A percentile compares a stretch with the other conserved stretches of the same genome.
Conservation (phyloP, 2,113 vertebrate species). For the Cyprinus carpio region DNA sequence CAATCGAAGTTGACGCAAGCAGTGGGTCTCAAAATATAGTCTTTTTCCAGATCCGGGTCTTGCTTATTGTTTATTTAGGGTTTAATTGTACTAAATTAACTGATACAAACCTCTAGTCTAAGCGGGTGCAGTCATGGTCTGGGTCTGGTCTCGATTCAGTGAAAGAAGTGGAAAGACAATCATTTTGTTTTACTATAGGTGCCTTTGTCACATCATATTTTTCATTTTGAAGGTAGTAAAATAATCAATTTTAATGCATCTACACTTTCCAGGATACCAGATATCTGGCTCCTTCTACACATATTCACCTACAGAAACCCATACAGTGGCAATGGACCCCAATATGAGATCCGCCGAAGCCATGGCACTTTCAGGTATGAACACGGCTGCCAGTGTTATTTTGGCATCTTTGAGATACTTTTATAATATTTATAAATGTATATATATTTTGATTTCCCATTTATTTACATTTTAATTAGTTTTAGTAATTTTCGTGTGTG, state of each 20-base stretch:
- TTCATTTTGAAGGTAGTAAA: not conserved
- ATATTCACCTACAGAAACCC: slow-evolving; percentile 89
- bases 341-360: slow-evolving; percentile 86
- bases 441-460: not conserved
- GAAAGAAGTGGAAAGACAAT: not conserved
- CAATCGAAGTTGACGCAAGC: not conserved
- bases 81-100: not conserved
- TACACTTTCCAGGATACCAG: slow-evolving; percentile 84
- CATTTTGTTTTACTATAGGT: not conserved
- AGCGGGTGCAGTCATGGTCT: not conserved
- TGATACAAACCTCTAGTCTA: not conserved
- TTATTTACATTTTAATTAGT: too few species aligned
- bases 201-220: not conserved
- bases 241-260: not conserved
- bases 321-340: slow-evolving; percentile 86
- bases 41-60: not conserved
- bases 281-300: slow-evolving; percentile 95
- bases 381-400: not conserved
- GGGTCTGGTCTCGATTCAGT: not conserved
- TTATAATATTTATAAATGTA: not conserved
- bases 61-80: not conserved
- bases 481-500: too few species aligned
- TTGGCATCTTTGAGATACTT: too few species aligned
- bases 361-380: slow-evolving; percentile 83
- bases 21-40: not conserved